Evolutionary conservation across 2,113 vertebrate species (phyloP).

Genomic region (Siniperca chuatsi): DNA sequence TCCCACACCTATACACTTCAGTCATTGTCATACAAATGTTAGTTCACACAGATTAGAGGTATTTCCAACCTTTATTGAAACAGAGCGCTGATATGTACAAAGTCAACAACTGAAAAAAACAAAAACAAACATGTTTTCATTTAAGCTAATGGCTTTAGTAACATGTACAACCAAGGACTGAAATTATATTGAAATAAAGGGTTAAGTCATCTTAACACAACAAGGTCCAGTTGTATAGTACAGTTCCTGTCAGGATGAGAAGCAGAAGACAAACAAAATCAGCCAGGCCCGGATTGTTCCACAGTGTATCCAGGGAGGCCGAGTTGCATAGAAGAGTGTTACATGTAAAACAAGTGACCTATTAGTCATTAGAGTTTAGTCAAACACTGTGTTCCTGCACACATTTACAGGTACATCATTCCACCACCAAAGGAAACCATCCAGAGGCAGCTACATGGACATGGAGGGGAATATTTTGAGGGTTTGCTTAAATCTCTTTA

Average conservation of each 20-base stretch:
- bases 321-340: slow-evolving; percentile 57
- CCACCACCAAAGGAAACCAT: slow-evolving; percentile 1
- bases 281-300: slow-evolving; percentile 6
- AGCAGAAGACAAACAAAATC: background rate
- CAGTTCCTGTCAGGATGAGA: slow-evolving; percentile 21
- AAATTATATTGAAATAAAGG: slow-evolving; percentile 15
- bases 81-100: slow-evolving; percentile 26
- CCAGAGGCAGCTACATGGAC: background rate
- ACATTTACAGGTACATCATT: background rate
- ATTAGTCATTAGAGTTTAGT: slow-evolving; percentile 15
- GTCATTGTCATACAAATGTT: background rate
- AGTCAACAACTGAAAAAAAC: slow-evolving; percentile 26
- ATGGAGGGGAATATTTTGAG: background rate
- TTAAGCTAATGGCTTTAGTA: slow-evolving; percentile 26
- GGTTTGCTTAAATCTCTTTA: background rate
- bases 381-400: background rate
- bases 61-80: slow-evolving; percentile 66
- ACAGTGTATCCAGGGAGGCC: background rate
- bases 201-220: background rate
- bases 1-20: background rate
- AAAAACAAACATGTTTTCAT: slow-evolving; percentile 13
- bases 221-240: background rate
- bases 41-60: slow-evolving; percentile 2
- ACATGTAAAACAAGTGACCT: slow-evolving; percentile 30
- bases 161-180: slow-evolving; percentile 8